A percentile compares a stretch with the other conserved stretches of the same genome.
phyloP scores from a whole-genome alignment of 2,113 vertebrate genomes.

The Plotosus lineatus region DNA sequence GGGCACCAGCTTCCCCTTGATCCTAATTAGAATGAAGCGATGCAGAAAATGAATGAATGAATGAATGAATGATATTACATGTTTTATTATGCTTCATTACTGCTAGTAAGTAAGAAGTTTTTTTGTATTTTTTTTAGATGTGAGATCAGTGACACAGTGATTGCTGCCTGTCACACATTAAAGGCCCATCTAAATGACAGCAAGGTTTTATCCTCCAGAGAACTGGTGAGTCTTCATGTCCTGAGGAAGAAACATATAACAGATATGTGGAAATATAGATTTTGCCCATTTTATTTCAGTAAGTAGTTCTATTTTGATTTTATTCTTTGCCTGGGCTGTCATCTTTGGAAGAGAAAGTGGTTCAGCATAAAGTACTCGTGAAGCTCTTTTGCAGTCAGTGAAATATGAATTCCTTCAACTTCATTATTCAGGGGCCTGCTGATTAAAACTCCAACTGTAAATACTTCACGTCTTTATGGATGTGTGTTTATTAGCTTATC shows the following conservation, averaged over 20 bases:
- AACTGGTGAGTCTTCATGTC: slow-evolving; percentile 79
- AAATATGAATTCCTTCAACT: slow-evolving; percentile 10
- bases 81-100: neutral
- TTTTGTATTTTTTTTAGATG: slow-evolving; percentile 68
- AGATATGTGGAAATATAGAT: slow-evolving; percentile 1
- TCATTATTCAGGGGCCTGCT: neutral
- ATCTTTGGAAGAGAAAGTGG: slow-evolving; percentile 12
- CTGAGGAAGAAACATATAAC: slow-evolving; percentile 6
- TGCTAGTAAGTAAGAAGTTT: neutral
- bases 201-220: slow-evolving; percentile 80
- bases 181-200: slow-evolving; percentile 82
- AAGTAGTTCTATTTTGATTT: slow-evolving; percentile 11
- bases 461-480: too few relatives aligned
- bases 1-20: too few relatives aligned
- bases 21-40: too few relatives aligned
- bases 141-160: slow-evolving; percentile 87
- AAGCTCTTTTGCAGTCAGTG: slow-evolving; percentile 6
- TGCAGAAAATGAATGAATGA: too few relatives aligned
- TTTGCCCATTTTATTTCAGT: neutral
- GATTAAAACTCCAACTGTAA: neutral
- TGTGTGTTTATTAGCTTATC: too few relatives aligned
- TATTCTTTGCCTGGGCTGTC: neutral
- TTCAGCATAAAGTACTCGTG: slow-evolving; percentile 15
- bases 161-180: slow-evolving; percentile 85
- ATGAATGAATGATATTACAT: too few relatives aligned